These are phyloP conservation scores for Pantala flavescens DNA, from an alignment of 1,140 invertebrate genomes.

Conservation along the genomic window DNA sequence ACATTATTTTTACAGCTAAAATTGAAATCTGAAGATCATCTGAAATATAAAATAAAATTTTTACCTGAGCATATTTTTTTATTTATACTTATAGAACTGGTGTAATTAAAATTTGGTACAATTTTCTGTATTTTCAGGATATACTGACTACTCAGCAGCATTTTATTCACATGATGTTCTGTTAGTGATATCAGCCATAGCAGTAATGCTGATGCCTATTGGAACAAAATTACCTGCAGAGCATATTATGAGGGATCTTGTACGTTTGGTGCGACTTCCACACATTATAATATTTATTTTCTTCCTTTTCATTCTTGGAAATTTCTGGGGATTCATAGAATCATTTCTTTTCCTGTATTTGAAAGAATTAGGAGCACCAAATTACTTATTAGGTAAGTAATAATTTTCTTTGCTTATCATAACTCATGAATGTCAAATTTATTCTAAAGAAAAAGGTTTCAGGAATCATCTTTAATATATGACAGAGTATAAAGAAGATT, in stretches of 20 bases:
- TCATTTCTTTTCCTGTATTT: slow-evolving; percentile 75
- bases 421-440: background rate
- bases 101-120: too few species aligned
- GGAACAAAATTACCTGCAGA: slow-evolving; percentile 60
- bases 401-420: background rate
- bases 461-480: too few species aligned
- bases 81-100: too few species aligned
- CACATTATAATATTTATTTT: slow-evolving; percentile 63
- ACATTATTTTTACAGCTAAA: too few species aligned
- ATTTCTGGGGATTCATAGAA: slow-evolving; percentile 76
- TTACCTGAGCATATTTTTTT: too few species aligned
- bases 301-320: slow-evolving; percentile 63
- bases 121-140: slow-evolving; percentile 40
- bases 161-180: slow-evolving; percentile 64
- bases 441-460: too few species aligned
- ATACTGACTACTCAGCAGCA: slow-evolving; percentile 65
- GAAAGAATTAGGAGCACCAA: slow-evolving; percentile 65
- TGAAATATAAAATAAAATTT: too few species aligned
- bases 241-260: slow-evolving; percentile 54
- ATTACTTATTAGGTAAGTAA: slow-evolving; percentile 60
- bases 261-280: slow-evolving; percentile 59
- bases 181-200: slow-evolving; percentile 52
- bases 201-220: slow-evolving; percentile 58
- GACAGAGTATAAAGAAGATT: too few species aligned
- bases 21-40: too few species aligned